Base-by-base conservation (phyloP, 2,113 vertebrate species). In the Alosa alosa region DNA sequence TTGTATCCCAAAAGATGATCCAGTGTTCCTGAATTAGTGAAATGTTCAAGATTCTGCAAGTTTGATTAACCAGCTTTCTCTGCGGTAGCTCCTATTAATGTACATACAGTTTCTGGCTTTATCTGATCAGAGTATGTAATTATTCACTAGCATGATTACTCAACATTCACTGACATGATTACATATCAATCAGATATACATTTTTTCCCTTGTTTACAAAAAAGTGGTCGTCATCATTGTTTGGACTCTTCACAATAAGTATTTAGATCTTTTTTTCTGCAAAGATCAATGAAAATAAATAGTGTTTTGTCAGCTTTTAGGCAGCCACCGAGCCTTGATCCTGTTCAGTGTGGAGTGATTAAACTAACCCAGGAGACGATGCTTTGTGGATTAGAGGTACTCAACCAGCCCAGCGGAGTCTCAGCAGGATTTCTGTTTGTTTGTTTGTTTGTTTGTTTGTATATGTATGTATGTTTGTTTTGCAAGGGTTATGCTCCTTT, bases 381-480 rank as follows among this genome's bases (percentile, higher is more conserved):
- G 75, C 31, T 84, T 45, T 81, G 11, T 86, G 81, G 84, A 82
- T 78, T 82, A 49, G 85, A 88, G 88, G 86, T 89, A 89, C 88
- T 83, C 50, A 55, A 88, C 83, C n/a, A 85, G 81, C 78, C 85
- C 86, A 87, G 47, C 20, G 81, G 64, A 82, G 82, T 55, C 75
- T 89, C 91, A 92, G 90, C 90, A 91, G 90, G 84, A 86, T 87
- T 86, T 50, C 10, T 68, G 57, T 72, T 72, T 36, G 64, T 78
- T 78, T 78, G 72, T 39, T 36, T 78, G 36, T 78, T 78, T 78
- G 72, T 39, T 36, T 78, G 72, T 39, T 36, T 78, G 25, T 78
- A 2, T 78, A 22, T 22, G 55, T 60, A 60, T 60, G 72, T 39
- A 6, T 78, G 25, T 78, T 15, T 39, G 4, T 78, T 39, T 72